phyloP scores from a whole-genome alignment of 2,113 vertebrate genomes.

The Percopsis transmontana region DNA sequence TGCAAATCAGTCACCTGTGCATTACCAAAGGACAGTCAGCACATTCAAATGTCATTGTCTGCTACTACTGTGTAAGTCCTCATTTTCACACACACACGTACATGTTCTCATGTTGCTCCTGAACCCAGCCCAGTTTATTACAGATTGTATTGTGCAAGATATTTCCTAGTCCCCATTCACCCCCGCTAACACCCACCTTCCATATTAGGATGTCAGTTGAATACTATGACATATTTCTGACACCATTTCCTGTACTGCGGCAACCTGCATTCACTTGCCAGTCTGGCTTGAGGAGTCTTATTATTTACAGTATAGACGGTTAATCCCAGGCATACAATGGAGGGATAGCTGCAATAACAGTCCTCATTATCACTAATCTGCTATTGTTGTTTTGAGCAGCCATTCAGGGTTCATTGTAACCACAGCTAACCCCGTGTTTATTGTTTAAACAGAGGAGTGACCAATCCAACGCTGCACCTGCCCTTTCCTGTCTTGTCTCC shows the following conservation, averaged over 20 bases:
- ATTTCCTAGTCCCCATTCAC: conserved; percentile 7
- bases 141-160: conserved; percentile 48
- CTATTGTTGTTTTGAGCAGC: conserved; percentile 36
- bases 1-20: conserved; percentile 45
- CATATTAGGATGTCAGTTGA: conserved; percentile 53
- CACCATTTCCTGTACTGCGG: conserved; percentile 39
- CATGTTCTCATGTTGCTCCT: conserved; percentile 12
- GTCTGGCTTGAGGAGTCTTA: conserved; percentile 47
- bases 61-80: conserved; percentile 40
- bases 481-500: conserved; percentile 27
- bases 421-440: conserved; percentile 47
- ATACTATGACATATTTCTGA: conserved; percentile 24
- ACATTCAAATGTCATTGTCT: conserved; percentile 73
- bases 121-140: conserved; percentile 22
- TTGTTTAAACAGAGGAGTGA: conserved; percentile 48
- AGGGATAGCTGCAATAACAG: conserved; percentile 30
- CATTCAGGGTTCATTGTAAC: conserved; percentile 37
- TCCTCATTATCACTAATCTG: conserved; percentile 54
- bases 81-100: neutral
- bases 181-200: conserved; percentile 4
- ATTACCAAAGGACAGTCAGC: conserved; percentile 58
- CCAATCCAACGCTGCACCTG: conserved; percentile 33
- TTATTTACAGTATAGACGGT: conserved; percentile 48
- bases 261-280: conserved; percentile 45
- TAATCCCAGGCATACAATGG: conserved; percentile 28